Evolutionary conservation across 2,113 vertebrate genomes (phyloP).

Genomic region (Grammomys dolichurus): DNA sequence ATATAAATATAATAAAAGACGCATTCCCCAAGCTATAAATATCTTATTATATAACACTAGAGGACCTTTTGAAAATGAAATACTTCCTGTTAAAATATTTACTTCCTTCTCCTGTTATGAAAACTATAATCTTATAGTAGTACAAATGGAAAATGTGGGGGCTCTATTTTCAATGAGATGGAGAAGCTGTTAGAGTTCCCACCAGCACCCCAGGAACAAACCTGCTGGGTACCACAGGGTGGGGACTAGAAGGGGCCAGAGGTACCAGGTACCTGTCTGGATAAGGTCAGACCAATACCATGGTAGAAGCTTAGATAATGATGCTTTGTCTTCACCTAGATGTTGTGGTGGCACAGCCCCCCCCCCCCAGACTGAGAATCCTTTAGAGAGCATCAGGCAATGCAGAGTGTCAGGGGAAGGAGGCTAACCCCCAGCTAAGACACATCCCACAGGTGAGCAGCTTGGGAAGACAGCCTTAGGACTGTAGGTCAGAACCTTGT

Average conservation of each 20-base stretch:
- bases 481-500: background rate
- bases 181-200: background rate
- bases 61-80: conserved; percentile 48
- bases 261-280: background rate
- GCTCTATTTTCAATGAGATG: background rate
- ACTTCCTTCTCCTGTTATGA: conserved; percentile 39
- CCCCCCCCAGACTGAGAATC: no score
- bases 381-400: background rate
- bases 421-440: background rate
- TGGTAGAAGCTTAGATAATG: background rate
- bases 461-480: background rate
- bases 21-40: conserved; percentile 61
- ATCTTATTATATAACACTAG: conserved; percentile 34
- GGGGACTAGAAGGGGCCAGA: background rate
- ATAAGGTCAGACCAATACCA: background rate
- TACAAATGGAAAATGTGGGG: conserved; percentile 15
- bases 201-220: background rate
- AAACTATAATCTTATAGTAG: conserved; percentile 8
- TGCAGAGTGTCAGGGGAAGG: background rate
- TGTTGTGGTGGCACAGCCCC: background rate
- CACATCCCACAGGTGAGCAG: background rate
- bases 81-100: conserved; percentile 60
- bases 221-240: background rate
- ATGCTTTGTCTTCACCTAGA: background rate
- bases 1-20: conserved; percentile 44